Conservation (phyloP, 2,888 invertebrate species). For the Phortica magna region DNA sequence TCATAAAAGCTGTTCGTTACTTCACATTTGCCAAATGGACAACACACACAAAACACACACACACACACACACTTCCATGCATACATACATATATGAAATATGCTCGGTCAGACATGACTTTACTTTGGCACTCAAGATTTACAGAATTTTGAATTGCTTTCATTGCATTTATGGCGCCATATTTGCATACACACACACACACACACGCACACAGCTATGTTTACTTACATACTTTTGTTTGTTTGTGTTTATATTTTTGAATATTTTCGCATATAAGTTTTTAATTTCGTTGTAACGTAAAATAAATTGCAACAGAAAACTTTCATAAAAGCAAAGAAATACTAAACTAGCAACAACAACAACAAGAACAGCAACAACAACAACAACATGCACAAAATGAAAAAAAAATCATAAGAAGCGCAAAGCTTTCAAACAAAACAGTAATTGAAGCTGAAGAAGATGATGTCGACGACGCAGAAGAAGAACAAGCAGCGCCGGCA, state of each 20-base stretch:
- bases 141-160: constrained; percentile 2
- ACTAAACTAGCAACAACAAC: no score
- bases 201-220: constrained; percentile 1
- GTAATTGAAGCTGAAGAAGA: not conserved
- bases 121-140: constrained; percentile 30
- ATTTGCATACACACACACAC: constrained; percentile 7
- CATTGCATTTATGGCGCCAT: constrained; percentile 10
- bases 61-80: constrained; percentile 3
- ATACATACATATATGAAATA: constrained; percentile 5
- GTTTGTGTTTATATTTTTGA: not conserved
- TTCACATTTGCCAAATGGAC: no score
- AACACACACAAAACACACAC: not conserved
- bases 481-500: no score
- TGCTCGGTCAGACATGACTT: not conserved
- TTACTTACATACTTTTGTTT: not conserved
- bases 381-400: not conserved
- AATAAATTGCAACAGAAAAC: constrained; percentile 21
- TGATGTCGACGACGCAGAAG: not conserved
- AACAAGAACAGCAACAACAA: no score
- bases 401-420: not conserved
- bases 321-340: not conserved
- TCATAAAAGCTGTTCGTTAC: not conserved
- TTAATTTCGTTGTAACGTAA: constrained; percentile 11
- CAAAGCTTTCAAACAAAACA: constrained; percentile 21
- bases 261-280: constrained; percentile 19